These are phyloP conservation scores for Pseudolycoriella hygida DNA, from an alignment of 2,888 invertebrate genomes.

Conservation along the genomic window DNA sequence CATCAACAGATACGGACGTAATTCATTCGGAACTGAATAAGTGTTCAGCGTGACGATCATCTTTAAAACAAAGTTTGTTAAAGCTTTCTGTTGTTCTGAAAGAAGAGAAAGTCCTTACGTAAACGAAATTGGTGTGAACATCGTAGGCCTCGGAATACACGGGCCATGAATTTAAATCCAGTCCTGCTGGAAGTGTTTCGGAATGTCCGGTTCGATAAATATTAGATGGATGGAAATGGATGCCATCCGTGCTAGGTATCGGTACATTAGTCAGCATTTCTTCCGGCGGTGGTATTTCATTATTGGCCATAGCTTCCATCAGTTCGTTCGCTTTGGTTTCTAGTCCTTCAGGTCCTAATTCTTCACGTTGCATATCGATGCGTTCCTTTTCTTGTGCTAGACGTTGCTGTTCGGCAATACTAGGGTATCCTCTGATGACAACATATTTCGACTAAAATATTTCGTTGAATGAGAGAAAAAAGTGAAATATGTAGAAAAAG, in stretches of 20 bases:
- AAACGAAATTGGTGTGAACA: conserved; percentile 66
- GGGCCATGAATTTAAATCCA: conserved; percentile 46
- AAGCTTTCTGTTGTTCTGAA: conserved; percentile 5
- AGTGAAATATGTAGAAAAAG: not conserved
- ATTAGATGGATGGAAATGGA: conserved; percentile 46
- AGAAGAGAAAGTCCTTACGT: conserved; percentile 40
- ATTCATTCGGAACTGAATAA: conserved; percentile 34
- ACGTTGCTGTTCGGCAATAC: conserved; percentile 40
- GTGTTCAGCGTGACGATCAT: conserved; percentile 58
- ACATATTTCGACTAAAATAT: conserved; percentile 9
- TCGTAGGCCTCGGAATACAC: conserved; percentile 62
- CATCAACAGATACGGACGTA: conserved; percentile 56
- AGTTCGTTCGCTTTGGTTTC: conserved; percentile 40
- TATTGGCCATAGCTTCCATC: conserved; percentile 50
- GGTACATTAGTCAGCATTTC: conserved; percentile 54
- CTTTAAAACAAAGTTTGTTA: conserved; percentile 27
- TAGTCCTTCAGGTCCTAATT: conserved; percentile 51
- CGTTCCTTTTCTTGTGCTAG: conserved; percentile 56
- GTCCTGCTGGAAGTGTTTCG: conserved; percentile 31
- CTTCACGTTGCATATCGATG: conserved; percentile 42
- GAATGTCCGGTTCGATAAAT: conserved; percentile 21
- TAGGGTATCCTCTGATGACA: conserved; percentile 34
- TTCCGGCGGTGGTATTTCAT: conserved; percentile 56
- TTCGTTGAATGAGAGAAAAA: not conserved
- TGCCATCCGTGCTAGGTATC: conserved; percentile 54